phyloP scores from a whole-genome alignment of 1,140 invertebrate genomes.

The Charaxes varanes region DNA sequence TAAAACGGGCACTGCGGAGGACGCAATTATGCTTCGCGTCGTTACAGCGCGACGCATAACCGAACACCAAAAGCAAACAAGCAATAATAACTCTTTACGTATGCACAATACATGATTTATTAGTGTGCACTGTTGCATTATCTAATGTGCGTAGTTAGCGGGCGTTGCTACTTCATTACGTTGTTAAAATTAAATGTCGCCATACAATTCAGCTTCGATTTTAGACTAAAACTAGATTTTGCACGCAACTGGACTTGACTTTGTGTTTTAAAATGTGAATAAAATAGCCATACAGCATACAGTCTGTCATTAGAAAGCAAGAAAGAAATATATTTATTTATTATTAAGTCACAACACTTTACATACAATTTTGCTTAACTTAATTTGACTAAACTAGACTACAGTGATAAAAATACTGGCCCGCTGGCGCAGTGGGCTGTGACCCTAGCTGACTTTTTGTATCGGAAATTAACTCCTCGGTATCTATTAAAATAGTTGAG shows the following conservation, averaged over 20 bases:
- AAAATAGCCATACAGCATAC: too few relatives aligned
- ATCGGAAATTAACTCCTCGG: too few relatives aligned
- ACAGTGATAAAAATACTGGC: background rate
- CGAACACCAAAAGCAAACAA: constrained; percentile 11
- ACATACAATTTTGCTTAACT: too few relatives aligned
- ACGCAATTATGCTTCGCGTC: constrained; percentile 16
- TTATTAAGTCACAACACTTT: too few relatives aligned
- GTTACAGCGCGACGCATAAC: constrained; percentile 8
- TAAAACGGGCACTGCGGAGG: constrained; percentile 24
- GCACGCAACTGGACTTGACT: too few relatives aligned
- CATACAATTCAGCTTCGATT: background rate
- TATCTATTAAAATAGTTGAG: too few relatives aligned
- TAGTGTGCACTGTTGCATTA: constrained; percentile 1
- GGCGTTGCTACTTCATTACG: constrained; percentile 6
- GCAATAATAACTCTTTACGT: constrained; percentile 16
- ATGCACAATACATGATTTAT: constrained; percentile 15
- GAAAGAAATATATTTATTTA: too few relatives aligned
- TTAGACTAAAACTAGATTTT: background rate
- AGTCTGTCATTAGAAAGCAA: too few relatives aligned
- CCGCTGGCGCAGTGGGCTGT: too few relatives aligned
- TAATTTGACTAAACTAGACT: too few relatives aligned
- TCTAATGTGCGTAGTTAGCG: constrained; percentile 5
- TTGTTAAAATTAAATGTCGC: constrained; percentile 11
- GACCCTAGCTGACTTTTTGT: too few relatives aligned
- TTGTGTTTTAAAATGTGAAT: too few relatives aligned